Evolutionary conservation across 2,797 vertebrate species (phyloP), one percentile per base, ranked within the genome.

Genomic region (Ispidina lecontei): DNA sequence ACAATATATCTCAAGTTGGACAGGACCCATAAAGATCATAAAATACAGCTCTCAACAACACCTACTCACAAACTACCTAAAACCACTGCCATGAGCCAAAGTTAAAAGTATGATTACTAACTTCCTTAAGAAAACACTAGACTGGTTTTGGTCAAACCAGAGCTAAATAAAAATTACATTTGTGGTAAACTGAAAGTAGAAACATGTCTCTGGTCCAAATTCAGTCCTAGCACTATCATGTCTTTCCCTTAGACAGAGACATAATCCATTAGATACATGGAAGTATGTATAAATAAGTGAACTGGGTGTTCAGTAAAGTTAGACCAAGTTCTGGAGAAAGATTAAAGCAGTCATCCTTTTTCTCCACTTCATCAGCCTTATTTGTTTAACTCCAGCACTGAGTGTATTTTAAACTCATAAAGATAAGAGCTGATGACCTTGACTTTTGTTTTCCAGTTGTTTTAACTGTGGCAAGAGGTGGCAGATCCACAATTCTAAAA

Each of bases 121-220:
- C 90, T 95, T 95, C 71, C 76, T 93, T 90, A 59, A 85, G 76
- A 91, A 94, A 94, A 54, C 28, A 87, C 23, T n/a, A 70, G 71
- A 88, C 35, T 47, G 65, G 10, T 93, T 83, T 86, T 92, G 65
- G 94, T 69, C 49, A 90, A 89, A 52, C 26, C 52, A 89, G 35
- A 47, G 55, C 81, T 94, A 91, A 82, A 87, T 73, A 92, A 92
- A 93, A 84, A 91, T 23, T 39, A 46, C 20, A 35, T 87, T 95
- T 59, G 77, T 81, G 72, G 84, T 81, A 94, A 84, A 95, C 68
- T 83, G 52, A 90, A 97, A 97, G 91, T n/a, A 89, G 69, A 95
- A 96, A 70, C 19, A 4, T 65, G 18, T 52, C 77, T 29, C 37
- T 86, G 41, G 59, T 95, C 65, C 70, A 86, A 63, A 93, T 63